phyloP scores from a whole-genome alignment of 1,140 invertebrate genomes.

The Hylaeus volcanicus region DNA sequence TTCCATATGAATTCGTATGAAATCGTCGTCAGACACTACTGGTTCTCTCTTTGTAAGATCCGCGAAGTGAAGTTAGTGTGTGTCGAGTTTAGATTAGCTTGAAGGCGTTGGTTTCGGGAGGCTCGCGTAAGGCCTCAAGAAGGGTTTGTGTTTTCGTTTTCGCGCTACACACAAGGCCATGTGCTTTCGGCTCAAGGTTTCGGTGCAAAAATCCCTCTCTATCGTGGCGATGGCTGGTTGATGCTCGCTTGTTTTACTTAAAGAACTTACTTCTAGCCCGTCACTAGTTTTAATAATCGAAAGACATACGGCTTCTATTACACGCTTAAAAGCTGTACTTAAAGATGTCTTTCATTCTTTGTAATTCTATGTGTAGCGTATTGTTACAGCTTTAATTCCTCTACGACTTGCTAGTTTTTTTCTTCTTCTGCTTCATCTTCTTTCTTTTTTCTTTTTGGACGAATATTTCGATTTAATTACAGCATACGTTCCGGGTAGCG shows the following conservation, averaged over 20 bases:
- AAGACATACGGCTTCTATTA: constrained; percentile 50
- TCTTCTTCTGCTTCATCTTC: background rate
- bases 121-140: constrained; percentile 29
- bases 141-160: constrained; percentile 14
- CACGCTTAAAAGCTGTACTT: constrained; percentile 37
- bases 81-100: constrained; percentile 1
- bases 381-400: constrained; percentile 31
- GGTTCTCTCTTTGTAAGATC: background rate
- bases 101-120: constrained; percentile 29
- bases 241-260: constrained; percentile 35
- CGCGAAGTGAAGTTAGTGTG: background rate
- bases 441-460: constrained; percentile 31
- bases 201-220: background rate
- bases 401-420: constrained; percentile 10
- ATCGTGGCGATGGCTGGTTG: constrained; percentile 8
- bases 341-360: constrained; percentile 6
- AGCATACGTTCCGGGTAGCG: background rate
- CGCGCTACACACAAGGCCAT: constrained; percentile 25
- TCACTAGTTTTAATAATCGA: constrained; percentile 50
- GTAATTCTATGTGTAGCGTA: constrained; percentile 37
- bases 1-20: too few species aligned
- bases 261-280: constrained; percentile 45
- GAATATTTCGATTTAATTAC: constrained; percentile 36
- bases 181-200: background rate
- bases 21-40: too few species aligned